Conservation (phyloP, 2,113 vertebrate species). For the Bungarus multicinctus region DNA sequence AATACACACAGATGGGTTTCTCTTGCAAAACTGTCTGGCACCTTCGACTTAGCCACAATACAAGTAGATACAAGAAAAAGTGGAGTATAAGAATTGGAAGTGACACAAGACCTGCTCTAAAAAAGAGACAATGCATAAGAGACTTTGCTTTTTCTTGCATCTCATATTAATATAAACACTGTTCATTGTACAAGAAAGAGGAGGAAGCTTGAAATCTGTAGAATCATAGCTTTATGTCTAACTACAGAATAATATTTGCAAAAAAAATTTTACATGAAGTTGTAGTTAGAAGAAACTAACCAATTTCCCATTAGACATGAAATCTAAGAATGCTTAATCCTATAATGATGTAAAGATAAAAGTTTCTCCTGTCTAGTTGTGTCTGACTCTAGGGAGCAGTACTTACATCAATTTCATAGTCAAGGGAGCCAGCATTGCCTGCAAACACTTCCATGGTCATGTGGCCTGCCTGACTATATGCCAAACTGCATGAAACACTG, state of each 20-base stretch:
- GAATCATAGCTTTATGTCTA: conserved; percentile 15
- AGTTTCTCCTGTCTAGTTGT: background rate
- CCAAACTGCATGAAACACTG: background rate
- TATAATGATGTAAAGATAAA: conserved; percentile 5
- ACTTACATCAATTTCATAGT: background rate
- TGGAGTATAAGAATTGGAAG: background rate
- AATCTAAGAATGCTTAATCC: rapidly evolving
- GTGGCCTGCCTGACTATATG: background rate
- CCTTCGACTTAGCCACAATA: background rate
- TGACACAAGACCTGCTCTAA: background rate
- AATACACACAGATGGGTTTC: background rate
- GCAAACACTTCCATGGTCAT: background rate
- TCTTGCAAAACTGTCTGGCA: background rate
- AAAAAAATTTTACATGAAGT: conserved; percentile 25
- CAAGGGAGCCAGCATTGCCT: background rate
- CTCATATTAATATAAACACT: background rate
- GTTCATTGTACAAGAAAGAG: background rate
- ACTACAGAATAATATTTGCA: conserved; percentile 18
- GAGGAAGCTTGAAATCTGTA: background rate
- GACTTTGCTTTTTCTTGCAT: background rate
- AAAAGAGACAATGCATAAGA: background rate
- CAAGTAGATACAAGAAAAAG: background rate
- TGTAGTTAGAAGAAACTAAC: background rate
- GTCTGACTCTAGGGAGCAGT: background rate
- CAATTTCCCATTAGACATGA: background rate